Conservation (phyloP, 92 coral and sea anemone species). For the Blastomussa wellsi region DNA sequence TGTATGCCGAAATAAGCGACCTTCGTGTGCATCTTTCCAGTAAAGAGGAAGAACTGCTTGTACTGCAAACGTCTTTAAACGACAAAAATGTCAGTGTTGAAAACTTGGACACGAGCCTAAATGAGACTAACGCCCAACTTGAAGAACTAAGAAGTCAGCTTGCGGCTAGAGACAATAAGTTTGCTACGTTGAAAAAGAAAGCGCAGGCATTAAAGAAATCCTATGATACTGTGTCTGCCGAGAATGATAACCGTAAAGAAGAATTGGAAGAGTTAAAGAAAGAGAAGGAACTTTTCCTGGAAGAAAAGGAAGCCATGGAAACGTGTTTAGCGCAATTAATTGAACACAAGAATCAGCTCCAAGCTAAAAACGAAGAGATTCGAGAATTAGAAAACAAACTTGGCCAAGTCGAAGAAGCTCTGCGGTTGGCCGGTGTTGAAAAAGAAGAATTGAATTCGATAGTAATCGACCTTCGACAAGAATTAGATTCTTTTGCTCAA, state of each 20-base stretch:
- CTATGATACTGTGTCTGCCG: slow-evolving; percentile 58
- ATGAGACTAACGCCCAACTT: slow-evolving; percentile 65
- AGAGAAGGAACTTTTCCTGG: slow-evolving; percentile 46
- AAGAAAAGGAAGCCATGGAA: slow-evolving; percentile 45
- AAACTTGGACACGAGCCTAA: slow-evolving; percentile 64
- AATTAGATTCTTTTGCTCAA: slow-evolving; percentile 2
- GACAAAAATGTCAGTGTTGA: slow-evolving; percentile 55
- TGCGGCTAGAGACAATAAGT: slow-evolving; percentile 59
- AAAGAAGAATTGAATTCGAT: not conserved
- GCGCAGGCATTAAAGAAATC: slow-evolving; percentile 72
- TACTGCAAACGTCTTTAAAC: slow-evolving; percentile 61
- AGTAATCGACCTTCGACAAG: slow-evolving; percentile 11
- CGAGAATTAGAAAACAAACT: slow-evolving; percentile 24
- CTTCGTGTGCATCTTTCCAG: slow-evolving; percentile 16
- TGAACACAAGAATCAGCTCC: slow-evolving; percentile 57
- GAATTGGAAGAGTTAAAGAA: slow-evolving; percentile 44
- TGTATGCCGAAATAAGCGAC: slow-evolving; percentile 12
- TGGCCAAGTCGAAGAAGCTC: slow-evolving; percentile 20
- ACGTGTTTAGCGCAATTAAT: slow-evolving; percentile 42
- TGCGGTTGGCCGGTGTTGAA: slow-evolving; percentile 2
- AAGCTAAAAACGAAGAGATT: slow-evolving; percentile 44
- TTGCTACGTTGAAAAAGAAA: slow-evolving; percentile 66
- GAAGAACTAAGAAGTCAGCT: slow-evolving; percentile 60
- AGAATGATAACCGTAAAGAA: slow-evolving; percentile 62
- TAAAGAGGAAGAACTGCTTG: slow-evolving; percentile 48